Evolutionary conservation across 2,888 invertebrate species (phyloP).

Genomic region (Drosophila macrospina): DNA sequence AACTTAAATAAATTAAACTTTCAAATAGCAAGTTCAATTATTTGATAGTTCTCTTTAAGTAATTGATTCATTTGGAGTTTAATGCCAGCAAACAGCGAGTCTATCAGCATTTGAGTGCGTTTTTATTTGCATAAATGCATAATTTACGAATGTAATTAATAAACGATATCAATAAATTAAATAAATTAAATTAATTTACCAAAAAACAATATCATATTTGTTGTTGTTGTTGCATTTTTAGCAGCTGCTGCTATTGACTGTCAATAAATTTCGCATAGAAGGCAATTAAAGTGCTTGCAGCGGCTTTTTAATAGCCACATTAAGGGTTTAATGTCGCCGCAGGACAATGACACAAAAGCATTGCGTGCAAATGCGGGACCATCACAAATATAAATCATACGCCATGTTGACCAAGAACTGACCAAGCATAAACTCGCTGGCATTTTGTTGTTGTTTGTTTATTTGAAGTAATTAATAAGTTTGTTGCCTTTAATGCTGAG

Average conservation of each 20-base stretch:
- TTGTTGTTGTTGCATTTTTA: too few species aligned
- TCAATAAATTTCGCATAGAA: constrained; percentile 69
- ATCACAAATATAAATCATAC: constrained; percentile 61
- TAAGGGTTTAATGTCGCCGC: constrained; percentile 39
- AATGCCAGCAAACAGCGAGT: too few species aligned
- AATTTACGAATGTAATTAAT: constrained; percentile 2
- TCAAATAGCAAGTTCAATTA: too few species aligned
- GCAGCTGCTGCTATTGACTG: constrained; percentile 52
- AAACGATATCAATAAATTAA: constrained; percentile 8
- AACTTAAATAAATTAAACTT: too few species aligned
- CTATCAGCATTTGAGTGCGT: too few species aligned
- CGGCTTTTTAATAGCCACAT: constrained; percentile 52
- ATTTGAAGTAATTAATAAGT: constrained; percentile 31
- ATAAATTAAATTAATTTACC: constrained; percentile 5
- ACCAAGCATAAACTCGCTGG: constrained; percentile 32
- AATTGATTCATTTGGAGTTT: too few species aligned
- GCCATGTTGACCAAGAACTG: constrained; percentile 44
- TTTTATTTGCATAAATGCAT: not conserved
- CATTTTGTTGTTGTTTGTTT: constrained; percentile 25
- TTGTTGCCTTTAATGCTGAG: not conserved
- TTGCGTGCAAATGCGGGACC: constrained; percentile 65
- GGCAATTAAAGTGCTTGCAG: constrained; percentile 63
- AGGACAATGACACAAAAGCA: constrained; percentile 37
- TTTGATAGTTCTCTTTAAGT: too few species aligned
- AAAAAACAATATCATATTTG: constrained; percentile 15